A percentile compares a stretch with the other conserved stretches of the same genome.
These are phyloP conservation scores for Hypotaenidia okinawae DNA, from an alignment of 2,797 vertebrate genomes.

Conservation along the genomic window DNA sequence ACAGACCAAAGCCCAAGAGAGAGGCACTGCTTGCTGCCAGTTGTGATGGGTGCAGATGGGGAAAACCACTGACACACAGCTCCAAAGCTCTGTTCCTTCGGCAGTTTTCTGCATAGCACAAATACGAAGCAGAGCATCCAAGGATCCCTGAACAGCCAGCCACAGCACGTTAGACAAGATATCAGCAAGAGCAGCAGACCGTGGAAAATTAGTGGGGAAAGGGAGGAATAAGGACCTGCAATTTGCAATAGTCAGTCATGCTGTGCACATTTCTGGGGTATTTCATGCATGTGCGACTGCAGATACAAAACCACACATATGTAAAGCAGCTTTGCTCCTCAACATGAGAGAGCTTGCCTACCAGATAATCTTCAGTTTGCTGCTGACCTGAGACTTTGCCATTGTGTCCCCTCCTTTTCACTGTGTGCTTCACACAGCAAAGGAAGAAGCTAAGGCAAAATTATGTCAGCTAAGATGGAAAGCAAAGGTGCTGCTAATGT, in stretches of 20 bases:
- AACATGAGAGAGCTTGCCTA: rapidly evolving
- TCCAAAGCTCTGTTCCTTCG: not conserved
- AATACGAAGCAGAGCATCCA: not conserved
- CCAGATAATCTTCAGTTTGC: not conserved
- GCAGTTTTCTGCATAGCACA: not conserved
- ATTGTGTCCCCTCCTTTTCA: not conserved
- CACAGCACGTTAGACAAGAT: not conserved
- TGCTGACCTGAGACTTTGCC: not conserved
- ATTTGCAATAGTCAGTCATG: not conserved
- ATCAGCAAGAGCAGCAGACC: conserved; percentile 36
- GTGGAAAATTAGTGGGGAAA: not conserved
- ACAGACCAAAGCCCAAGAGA: rapidly evolving
- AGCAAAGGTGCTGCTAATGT: not conserved
- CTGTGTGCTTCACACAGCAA: not conserved
- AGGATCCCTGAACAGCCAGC: not conserved
- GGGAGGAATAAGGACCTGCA: not conserved
- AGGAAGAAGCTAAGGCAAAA: not conserved
- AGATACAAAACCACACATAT: not conserved
- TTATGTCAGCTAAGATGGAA: not conserved
- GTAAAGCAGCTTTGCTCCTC: not conserved
- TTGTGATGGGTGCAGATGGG: too few relatives aligned
- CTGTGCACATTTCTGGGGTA: not conserved
- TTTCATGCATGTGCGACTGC: conserved; percentile 19
- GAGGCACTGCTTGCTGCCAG: not conserved
- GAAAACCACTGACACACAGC: not conserved